A percentile compares a stretch with the other conserved stretches of the same genome.
Evolutionary conservation across 1,140 invertebrate species (phyloP).

Genomic region (Oreohelix idahoensis): DNA sequence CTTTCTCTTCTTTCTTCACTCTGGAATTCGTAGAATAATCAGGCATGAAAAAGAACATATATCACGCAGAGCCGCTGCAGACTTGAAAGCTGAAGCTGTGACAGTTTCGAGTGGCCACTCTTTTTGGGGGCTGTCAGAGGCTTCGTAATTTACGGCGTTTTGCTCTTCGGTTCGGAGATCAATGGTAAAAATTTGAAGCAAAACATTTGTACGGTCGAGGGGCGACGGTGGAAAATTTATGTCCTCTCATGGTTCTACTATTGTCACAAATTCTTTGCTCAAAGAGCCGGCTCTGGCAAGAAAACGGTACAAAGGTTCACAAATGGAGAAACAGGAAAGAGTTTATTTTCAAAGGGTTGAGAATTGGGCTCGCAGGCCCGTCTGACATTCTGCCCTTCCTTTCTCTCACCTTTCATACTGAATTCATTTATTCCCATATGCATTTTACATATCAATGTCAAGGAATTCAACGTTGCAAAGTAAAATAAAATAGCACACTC

Average conservation of each 20-base stretch:
- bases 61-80: not conserved
- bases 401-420: no score
- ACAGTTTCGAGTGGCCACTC: slow-evolving; percentile 12
- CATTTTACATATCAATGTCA: no score
- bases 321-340: slow-evolving; percentile 8
- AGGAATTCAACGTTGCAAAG: no score
- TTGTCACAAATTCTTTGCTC: not conserved
- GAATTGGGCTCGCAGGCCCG: no score
- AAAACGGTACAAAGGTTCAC: not conserved
- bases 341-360: no score
- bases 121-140: slow-evolving; percentile 23
- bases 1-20: not conserved
- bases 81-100: slow-evolving; percentile 19
- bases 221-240: slow-evolving; percentile 27
- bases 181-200: slow-evolving; percentile 30
- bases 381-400: no score
- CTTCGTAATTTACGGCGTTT: slow-evolving; percentile 25
- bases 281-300: not conserved
- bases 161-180: slow-evolving; percentile 19
- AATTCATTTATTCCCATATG: no score
- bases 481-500: no score
- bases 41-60: slow-evolving; percentile 18
- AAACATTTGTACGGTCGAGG: slow-evolving; percentile 34
- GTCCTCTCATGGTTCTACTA: slow-evolving; percentile 8
- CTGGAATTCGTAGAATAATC: slow-evolving; percentile 20